Conservation (phyloP, 2,797 vertebrate genomes). For the Enteromius trimaculatus region DNA sequence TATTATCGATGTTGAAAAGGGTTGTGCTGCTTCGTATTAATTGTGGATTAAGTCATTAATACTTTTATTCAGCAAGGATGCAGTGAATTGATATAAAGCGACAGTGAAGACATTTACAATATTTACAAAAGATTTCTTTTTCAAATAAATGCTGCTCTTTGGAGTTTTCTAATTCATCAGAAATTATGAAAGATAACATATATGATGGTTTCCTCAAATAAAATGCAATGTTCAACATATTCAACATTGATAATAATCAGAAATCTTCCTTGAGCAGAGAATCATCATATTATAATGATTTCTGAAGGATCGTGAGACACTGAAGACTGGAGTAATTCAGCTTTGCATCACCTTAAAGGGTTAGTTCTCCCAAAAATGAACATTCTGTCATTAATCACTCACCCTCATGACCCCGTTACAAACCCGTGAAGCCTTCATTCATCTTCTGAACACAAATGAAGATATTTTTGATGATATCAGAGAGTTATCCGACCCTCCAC, state of each 20-base stretch:
- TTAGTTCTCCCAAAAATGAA: no score
- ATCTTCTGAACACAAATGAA: no score
- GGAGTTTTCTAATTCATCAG: background rate
- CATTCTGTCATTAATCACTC: no score
- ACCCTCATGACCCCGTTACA: no score
- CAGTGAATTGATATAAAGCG: background rate
- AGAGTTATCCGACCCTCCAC: no score
- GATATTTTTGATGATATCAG: no score
- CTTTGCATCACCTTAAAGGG: no score
- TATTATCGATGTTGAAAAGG: background rate
- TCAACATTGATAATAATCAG: background rate
- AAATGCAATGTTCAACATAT: background rate
- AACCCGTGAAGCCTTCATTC: no score
- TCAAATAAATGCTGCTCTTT: background rate
- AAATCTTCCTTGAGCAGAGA: background rate
- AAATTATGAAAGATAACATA: background rate
- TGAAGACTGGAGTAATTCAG: background rate
- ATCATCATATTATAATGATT: background rate
- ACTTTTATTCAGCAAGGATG: background rate
- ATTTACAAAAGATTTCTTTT: no score
- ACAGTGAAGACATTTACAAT: background rate
- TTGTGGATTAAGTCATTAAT: background rate
- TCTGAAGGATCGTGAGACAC: background rate
- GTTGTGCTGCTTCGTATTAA: background rate
- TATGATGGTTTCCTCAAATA: background rate